Evolutionary conservation across 2,113 vertebrate genomes (phyloP), one percentile per base, ranked within the genome.

Genomic region (Ailurus styani): DNA sequence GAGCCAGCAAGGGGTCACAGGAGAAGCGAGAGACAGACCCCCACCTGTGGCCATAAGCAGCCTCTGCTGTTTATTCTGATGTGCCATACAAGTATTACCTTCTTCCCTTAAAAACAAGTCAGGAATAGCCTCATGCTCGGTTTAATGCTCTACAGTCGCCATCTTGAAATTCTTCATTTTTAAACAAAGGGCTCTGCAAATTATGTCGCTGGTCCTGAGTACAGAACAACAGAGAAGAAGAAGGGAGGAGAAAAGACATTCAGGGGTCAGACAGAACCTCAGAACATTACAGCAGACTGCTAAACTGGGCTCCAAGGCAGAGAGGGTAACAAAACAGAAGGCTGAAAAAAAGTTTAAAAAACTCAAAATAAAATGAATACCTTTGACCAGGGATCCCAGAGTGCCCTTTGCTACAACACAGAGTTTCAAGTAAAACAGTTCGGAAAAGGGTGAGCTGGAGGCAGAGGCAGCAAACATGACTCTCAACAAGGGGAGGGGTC

Each of bases 341-440:
- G 25, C 23, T 91, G 47, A 73, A 64, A 73, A 93, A 66, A 10
- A 5, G 27, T 3, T 31, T 66, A 7, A 55, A 78, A 89, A 96
- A 79, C 42, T 47, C 52, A 64, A 87, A 95, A 84, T 70, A 60
- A 81, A 97, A 66, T 13, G 11, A 90, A 79, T 40, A 85, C 87
- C 87, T 93, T 86, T 90, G 31, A 52, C 68, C 47, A 73, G 87
- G 68, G 20, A 68, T 27, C 54, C 72, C 77, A 37, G 21, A 73
- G 72, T n/a, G 20, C 81, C 95, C 82, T 93, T 34, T 87, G 81
- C 87, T 60, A 86, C 77, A 83, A 66, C 5, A 47, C 6, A 75
- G 75, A 37, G 50, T 96, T 98, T 96, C 93, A 96, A 97, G 93
- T 97, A 96, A 96, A 90, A 91, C 86, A 90, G 89, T 40, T 93